phyloP scores from a whole-genome alignment of 1,140 invertebrate species.

The Lordiphosa stackelbergi region DNA sequence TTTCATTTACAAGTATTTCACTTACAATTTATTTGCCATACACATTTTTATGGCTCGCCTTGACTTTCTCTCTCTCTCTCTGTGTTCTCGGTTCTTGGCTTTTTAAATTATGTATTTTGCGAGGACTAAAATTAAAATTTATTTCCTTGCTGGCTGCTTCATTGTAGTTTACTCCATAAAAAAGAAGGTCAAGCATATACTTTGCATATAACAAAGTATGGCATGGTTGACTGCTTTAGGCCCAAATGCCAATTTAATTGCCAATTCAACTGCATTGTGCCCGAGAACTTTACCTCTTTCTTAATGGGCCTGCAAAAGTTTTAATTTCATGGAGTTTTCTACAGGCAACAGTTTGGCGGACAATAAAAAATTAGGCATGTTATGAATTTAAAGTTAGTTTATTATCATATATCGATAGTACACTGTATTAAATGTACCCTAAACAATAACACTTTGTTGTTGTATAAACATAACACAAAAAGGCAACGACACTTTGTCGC shows the following conservation, averaged over 20 bases:
- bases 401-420: too few species aligned
- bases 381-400: conserved; percentile 46
- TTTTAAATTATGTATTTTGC: conserved; percentile 58
- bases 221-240: too few species aligned
- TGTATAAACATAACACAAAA: too few species aligned
- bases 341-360: conserved; percentile 54
- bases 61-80: conserved; percentile 44
- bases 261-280: conserved; percentile 54
- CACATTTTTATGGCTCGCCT: conserved; percentile 68
- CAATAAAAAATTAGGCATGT: conserved; percentile 55
- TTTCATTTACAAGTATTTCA: conserved; percentile 75
- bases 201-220: conserved; percentile 11
- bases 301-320: conserved; percentile 33
- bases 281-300: conserved; percentile 19
- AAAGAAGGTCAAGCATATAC: conserved; percentile 33
- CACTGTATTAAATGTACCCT: too few species aligned
- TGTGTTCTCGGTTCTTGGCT: conserved; percentile 1
- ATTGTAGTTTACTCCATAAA: conserved; percentile 46
- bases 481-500: too few species aligned
- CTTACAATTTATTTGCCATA: conserved; percentile 69
- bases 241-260: conserved; percentile 47
- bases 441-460: too few species aligned
- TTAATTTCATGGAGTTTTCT: conserved; percentile 58
- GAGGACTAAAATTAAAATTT: conserved; percentile 68
- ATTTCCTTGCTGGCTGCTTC: conserved; percentile 43